Base-by-base conservation (phyloP, 2,888 invertebrate genomes). In the Agelastica alni region DNA sequence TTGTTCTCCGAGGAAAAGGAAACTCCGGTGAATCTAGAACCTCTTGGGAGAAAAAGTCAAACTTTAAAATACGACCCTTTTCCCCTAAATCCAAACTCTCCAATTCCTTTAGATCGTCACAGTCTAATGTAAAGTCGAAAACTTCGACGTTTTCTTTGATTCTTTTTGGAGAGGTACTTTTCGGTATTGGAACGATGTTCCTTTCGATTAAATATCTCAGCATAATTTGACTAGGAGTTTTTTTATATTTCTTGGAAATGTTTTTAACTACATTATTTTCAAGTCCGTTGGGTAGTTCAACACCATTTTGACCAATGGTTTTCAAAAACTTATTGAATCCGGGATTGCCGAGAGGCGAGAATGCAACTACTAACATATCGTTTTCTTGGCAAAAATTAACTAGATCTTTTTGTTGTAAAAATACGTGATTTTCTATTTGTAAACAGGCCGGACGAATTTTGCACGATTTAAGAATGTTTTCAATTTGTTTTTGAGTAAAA, bases 101-200 rank as follows among this genome's bases (percentile, higher is more conserved):
- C 32, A 91, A 70, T 39, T 78, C 77, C 0, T 75, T 65, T 74
- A 88, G 80, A 68, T 91, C 89, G 2, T 77, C 77, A 0, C 77
- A 68, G 43, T 76, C 80, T 18, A 91, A 73, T 60, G 81, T 75
- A 72, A 90, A 91, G 73, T 87, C 85, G 73, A 89, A 89, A 34
- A 91, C 72, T 49, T 86, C 76, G 42, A 90, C 81, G 70, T 93
- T 93, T 77, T 89, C 83, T 69, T 81, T 80, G 13, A 93, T 84
- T 59, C 92, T 82, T 2, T 75, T 68, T 0, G 85, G 77, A 72
- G 86, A 87, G 3, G 86, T 86, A 73, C 91, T 92, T 74, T 93
- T 93, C 3, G 93, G 93, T 65, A 94, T 91, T 28, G 85, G 85
- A 4, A 81, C 81, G 26, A 92, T 75, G 7, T 85, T 86, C 22